Evolutionary conservation across 1,140 invertebrate species (phyloP), one percentile per base, ranked within the genome.

Genomic region (Drosophila ohnishii): DNA sequence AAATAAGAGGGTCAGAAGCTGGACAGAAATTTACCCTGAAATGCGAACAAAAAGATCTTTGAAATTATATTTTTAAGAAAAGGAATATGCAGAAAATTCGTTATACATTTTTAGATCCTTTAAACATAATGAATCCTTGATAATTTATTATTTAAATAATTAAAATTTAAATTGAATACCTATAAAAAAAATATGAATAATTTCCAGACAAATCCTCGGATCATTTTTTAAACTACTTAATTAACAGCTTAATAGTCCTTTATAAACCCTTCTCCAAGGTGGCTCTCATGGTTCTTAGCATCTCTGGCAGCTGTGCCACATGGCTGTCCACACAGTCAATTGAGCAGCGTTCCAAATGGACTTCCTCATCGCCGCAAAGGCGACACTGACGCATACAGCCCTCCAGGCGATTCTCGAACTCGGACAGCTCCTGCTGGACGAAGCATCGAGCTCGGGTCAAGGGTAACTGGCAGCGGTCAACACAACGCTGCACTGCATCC

Each of bases 321-420:
- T 97, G 95, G 66, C 94, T 95, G 85, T 97, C 95, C 3, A 96
- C 96, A 93, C 97, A 98, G 74, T 95, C 95, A 2, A 95, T 93
- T 5, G 96, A 95, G 93, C 97, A 98, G 4, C 93, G 93, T 90
- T 98, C 97, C 91, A 97, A 40, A 4, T 48, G 50, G 25, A 32
- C 14, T 10, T 22, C 56, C 5, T 39, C 13, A n/a, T 10, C n/a
- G 5, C 44, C 51, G 3, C n/a, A 51, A 25, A 59, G 1, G 1
- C 53, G 76, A 30, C 81, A 79, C 16, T 53, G 22, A 8, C 95
- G 94, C 75, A 97, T 95, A 92, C 97, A 98, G 32, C 97, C 92
- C 91, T 98, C 96, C 55, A 98, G 90, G 75, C 96, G 94, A 86
- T 96, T 95, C 94, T 98, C 93, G 44, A 95, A 93, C 70, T 92